phyloP scores from a whole-genome alignment of 2,888 invertebrate species.

The Drosophila hamatofila region DNA sequence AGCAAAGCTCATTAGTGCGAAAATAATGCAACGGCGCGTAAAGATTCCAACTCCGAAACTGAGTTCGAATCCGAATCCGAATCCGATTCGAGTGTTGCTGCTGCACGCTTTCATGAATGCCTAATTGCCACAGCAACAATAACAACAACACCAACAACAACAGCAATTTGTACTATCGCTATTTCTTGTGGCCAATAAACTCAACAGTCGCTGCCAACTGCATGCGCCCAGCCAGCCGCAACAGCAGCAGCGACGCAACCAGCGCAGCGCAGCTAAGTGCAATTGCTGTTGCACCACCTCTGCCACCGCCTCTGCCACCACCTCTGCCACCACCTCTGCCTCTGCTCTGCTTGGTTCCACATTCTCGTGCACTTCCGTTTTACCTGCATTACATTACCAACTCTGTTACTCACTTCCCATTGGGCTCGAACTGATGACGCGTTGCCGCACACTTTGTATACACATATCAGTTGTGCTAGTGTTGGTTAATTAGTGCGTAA shows the following conservation, averaged over 20 bases:
- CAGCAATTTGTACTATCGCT: constrained; percentile 42
- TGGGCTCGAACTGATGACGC: constrained; percentile 63
- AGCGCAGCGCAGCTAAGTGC: constrained; percentile 29
- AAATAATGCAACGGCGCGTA: constrained; percentile 59
- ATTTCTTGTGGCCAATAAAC: constrained; percentile 79
- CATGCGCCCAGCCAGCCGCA: constrained; percentile 74
- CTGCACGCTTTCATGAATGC: constrained; percentile 71
- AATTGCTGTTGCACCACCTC: constrained; percentile 2
- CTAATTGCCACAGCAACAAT: constrained; percentile 53
- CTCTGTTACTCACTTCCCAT: constrained; percentile 56
- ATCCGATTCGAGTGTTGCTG: constrained; percentile 45
- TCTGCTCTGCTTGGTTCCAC: constrained; percentile 18
- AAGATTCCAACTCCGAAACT: constrained; percentile 49
- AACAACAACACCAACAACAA: constrained; percentile 19
- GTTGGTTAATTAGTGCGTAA: constrained; percentile 40
- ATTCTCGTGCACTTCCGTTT: constrained; percentile 55
- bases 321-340: constrained; percentile 18
- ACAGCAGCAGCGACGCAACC: constrained; percentile 40
- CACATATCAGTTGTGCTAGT: not conserved
- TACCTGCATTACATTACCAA: constrained; percentile 57
- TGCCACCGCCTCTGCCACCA: constrained; percentile 46
- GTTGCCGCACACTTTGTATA: constrained; percentile 33
- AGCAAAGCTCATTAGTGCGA: constrained; percentile 55
- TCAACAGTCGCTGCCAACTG: constrained; percentile 62
- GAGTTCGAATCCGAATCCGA: constrained; percentile 14